Base-by-base conservation (phyloP, 2,888 invertebrate genomes). In the Tuta absoluta region DNA sequence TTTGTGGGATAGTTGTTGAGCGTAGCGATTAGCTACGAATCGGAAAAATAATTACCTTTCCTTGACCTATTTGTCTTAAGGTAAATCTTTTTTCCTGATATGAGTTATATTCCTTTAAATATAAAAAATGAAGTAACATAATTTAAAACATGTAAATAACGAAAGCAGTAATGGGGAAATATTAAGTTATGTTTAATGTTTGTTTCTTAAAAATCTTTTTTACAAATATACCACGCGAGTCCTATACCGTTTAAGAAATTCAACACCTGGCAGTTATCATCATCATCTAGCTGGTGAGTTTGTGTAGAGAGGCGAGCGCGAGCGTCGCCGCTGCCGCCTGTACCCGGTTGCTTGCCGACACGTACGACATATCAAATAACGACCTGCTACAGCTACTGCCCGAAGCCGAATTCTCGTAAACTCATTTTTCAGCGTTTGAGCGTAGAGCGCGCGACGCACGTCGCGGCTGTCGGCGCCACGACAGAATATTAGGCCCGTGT, bases 381-480 rank as follows among this genome's bases (percentile, higher is more conserved):
- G 66, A 71, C 67, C 68, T 68, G 62, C 68, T 62, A 60, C 66
- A 70, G 66, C 68, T 67, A 61, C 68, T 61, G 59, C 8, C 3
- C 23, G 61, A 67, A 66, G 68, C 74, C 68, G 70, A 78, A 83
- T 84, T 84, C 84, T 75, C 72, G 77, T 74, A 77, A 83, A 79
- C 73, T 73, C 73, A 79, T 82, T 81, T 82, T 78, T 84, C 84
- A 83, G 71, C 66, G 33, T 33, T 33, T 33, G 33, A 33, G 33
- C 33, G 4, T 33, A 8, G 4, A 28, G 53, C 53, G 48, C 37
- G 12, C 17, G 58, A 14, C 24, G 41, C 51, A 38, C 45, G 23
- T 4, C 53, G 49, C 17, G 11, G 0, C 53, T 51, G 59, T 51
- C 63, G 53, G 2, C 59, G 41, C 59, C 45, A 37, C 63, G 63